Evolutionary conservation across 2,113 vertebrate genomes (phyloP).

Genomic region (Myanophis thanlyinensis): DNA sequence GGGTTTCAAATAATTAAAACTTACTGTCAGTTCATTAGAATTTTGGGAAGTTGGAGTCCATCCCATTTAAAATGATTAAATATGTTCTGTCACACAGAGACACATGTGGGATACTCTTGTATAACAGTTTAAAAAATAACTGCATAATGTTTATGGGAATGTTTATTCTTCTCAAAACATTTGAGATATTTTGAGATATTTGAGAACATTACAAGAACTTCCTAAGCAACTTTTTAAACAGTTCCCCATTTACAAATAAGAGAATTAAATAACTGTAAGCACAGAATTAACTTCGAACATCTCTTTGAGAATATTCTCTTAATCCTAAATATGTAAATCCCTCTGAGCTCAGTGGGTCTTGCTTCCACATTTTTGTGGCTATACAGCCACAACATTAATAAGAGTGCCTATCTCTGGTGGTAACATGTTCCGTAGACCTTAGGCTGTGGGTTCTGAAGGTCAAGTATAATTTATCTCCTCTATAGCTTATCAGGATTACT

Average conservation of each 20-base stretch:
- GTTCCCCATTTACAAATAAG: background rate
- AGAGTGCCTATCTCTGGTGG: background rate
- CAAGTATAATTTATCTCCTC: background rate
- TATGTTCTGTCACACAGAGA: background rate
- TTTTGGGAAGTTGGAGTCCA: slow-evolving; percentile 6
- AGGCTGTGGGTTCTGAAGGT: background rate
- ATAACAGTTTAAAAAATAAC: background rate
- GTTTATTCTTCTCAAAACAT: background rate
- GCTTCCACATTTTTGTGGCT: background rate
- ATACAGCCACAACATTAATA: background rate
- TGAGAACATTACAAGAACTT: background rate
- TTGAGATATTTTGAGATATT: too few relatives aligned
- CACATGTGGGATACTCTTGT: background rate
- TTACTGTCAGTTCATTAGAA: background rate
- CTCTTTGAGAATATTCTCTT: background rate
- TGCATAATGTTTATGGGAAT: background rate
- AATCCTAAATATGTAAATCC: background rate
- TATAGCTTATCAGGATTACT: background rate
- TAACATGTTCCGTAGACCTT: background rate
- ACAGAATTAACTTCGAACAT: background rate
- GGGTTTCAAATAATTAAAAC: slow-evolving; percentile 30
- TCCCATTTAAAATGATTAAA: slow-evolving; percentile 20
- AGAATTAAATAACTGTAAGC: background rate
- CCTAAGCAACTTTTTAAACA: too few relatives aligned
- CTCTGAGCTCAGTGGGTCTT: background rate